Conservation (phyloP, 2,888 invertebrate genomes). For the Lasiommata megera region DNA sequence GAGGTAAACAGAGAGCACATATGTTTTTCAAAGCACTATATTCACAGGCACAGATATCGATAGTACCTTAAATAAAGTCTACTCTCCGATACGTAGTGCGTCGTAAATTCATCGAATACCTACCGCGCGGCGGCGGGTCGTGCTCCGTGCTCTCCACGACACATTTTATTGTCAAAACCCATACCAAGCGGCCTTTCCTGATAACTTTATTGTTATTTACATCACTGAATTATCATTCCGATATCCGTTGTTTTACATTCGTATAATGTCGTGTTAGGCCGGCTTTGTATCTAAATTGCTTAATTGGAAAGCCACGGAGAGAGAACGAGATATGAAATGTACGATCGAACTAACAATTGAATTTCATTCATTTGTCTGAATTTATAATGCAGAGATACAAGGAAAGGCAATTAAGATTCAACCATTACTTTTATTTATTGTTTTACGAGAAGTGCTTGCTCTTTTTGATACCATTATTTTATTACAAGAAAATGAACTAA, state of each 20-base stretch:
- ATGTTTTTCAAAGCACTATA: constrained; percentile 17
- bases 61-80: constrained; percentile 27
- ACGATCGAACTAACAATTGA: constrained; percentile 57
- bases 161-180: constrained; percentile 79
- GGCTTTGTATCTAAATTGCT: constrained; percentile 77
- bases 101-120: constrained; percentile 70
- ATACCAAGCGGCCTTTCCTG: constrained; percentile 66
- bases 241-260: constrained; percentile 78
- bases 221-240: constrained; percentile 74
- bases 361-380: constrained; percentile 28
- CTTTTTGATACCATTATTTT: not conserved
- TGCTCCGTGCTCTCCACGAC: constrained; percentile 53
- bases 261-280: constrained; percentile 67
- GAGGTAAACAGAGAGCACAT: not conserved
- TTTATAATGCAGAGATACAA: constrained; percentile 29
- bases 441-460: constrained; percentile 1
- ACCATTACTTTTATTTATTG: constrained; percentile 25
- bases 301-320: constrained; percentile 75
- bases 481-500: too few relatives aligned
- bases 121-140: constrained; percentile 57
- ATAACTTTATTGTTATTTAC: constrained; percentile 81
- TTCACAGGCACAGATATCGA: constrained; percentile 24
- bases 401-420: constrained; percentile 27
- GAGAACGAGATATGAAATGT: constrained; percentile 60
- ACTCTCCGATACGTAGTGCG: constrained; percentile 32